A percentile compares a stretch with the other conserved stretches of the same genome.
Evolutionary conservation across 1,140 invertebrate genomes (phyloP).

Genomic region (Drosophila novamexicana): DNA sequence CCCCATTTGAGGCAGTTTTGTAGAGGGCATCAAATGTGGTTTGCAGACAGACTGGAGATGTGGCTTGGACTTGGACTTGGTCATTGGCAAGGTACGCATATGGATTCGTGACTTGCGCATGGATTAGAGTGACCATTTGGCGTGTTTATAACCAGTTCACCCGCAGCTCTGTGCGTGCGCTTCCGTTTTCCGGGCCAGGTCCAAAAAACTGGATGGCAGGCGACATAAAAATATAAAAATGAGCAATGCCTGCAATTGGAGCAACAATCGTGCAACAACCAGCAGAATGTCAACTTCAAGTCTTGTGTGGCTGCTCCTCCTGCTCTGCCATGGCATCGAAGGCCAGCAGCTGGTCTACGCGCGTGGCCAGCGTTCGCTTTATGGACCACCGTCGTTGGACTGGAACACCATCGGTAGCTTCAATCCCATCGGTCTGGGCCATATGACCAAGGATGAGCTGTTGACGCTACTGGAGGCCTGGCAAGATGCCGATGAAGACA

Average conservation of each 20-base stretch:
- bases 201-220: conserved; percentile 27
- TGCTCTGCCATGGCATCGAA: conserved; percentile 21
- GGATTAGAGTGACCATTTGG: conserved; percentile 50
- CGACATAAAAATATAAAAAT: conserved; percentile 34
- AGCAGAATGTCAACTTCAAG: conserved; percentile 25
- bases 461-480: conserved; percentile 73
- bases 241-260: not conserved
- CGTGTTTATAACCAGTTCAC: conserved; percentile 37
- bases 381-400: conserved; percentile 23
- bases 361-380: conserved; percentile 53
- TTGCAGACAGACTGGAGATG: conserved; percentile 2
- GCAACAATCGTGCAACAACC: conserved; percentile 29
- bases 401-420: conserved; percentile 55
- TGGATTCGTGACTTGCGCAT: conserved; percentile 2
- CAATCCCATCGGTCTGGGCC: conserved; percentile 64
- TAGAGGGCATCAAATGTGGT: conserved; percentile 16
- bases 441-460: conserved; percentile 78
- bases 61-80: conserved; percentile 27
- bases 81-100: conserved; percentile 10
- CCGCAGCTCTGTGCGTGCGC: conserved; percentile 22
- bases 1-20: not conserved
- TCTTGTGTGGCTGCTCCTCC: conserved; percentile 23
- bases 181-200: conserved; percentile 47
- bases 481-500: conserved; percentile 64
- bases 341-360: conserved; percentile 49